phyloP scores from a whole-genome alignment of 2,797 vertebrate genomes.

The Petrocephalus schoutedeni region DNA sequence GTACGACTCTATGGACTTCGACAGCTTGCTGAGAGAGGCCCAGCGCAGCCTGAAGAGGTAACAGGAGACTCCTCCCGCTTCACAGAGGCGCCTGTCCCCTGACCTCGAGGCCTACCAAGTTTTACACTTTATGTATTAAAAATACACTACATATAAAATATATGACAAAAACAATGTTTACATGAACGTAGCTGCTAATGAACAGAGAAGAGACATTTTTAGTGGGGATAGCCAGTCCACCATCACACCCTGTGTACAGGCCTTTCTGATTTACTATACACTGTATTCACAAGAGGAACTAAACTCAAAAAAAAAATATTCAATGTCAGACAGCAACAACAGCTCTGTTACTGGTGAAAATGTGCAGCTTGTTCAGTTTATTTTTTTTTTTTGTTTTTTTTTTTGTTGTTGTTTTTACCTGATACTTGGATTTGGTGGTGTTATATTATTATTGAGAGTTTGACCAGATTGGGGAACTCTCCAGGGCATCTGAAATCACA shows the following conservation, averaged over 20 bases:
- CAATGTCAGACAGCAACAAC: slow-evolving; percentile 74
- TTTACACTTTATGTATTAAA: slow-evolving; percentile 80
- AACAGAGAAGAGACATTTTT: slow-evolving; percentile 69
- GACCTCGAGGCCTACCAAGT: slow-evolving; percentile 77
- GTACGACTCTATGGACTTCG: slow-evolving; percentile 99
- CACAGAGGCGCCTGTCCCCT: slow-evolving; percentile 77
- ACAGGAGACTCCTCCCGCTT: slow-evolving; percentile 77
- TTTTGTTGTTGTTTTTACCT: slow-evolving; percentile 69
- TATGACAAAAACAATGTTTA: slow-evolving; percentile 82
- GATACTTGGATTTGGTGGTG: slow-evolving; percentile 73
- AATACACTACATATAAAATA: slow-evolving; percentile 50
- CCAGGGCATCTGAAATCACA: slow-evolving; percentile 72
- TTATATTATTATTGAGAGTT: slow-evolving; percentile 75
- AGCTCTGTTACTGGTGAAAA: slow-evolving; percentile 75
- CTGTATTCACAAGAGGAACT: slow-evolving; percentile 49
- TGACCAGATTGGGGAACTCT: slow-evolving; percentile 58
- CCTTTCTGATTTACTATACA: slow-evolving; percentile 53
- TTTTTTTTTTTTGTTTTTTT: slow-evolving; percentile 46
- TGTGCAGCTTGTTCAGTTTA: slow-evolving; percentile 76
- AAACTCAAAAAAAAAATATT: slow-evolving; percentile 58
- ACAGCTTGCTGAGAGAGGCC: slow-evolving; percentile 97
- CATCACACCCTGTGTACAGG: slow-evolving; percentile 54
- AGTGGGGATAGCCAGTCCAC: slow-evolving; percentile 61
- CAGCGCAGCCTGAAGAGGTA: slow-evolving; percentile 89
- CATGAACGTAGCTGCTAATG: slow-evolving; percentile 94